Evolutionary conservation across 2,113 vertebrate genomes (phyloP), one percentile per base, ranked within the genome.

Genomic region (Grantiella picta): DNA sequence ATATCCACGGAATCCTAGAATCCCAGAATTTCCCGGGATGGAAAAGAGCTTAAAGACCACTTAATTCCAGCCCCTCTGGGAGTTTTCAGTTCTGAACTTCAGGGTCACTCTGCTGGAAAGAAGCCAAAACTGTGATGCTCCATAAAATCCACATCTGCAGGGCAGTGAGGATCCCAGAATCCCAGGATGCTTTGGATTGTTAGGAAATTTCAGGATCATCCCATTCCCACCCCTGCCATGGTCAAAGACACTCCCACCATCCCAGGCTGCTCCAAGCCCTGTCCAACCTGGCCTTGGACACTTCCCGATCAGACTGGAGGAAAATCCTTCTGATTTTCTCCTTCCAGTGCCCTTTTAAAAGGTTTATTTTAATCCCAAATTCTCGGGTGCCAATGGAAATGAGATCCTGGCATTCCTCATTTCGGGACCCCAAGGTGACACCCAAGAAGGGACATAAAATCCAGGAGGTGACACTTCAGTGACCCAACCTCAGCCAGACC

Each of bases 21-120:
- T 54, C 40, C 65, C 10, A 9, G 29, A n/a, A 24, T 5, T 17
- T 1, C 7, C 10, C 14, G 47, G 73, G 40, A 29, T 61, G 19
- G 84, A 10, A 6, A 15, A 28, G 38, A 78, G 12, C 5, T 11
- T 3, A 3, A 56, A 24, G 15, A 11, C 19, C n/a, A 1, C n/a
- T 12, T 2, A 1, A 54, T 47, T 47, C 65, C 75, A 54, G 2
- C 15, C 28, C 10, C 18, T 8, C 23, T 5, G 38, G 2, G 6
- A 0, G 0, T 3, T 25, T 4, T 0, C 10, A 15, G 15, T 9
- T 63, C 21, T 21, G 40, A 2, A 1, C 28, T 61, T 60, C 8
- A 29, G 23, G 64, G 33, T 53, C 12, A 1, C 38, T 13, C 14
- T 16, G 54, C 14, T 11, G 27, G 19, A 7, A 28, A 33, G 63